phyloP scores from a whole-genome alignment of 2,113 vertebrate species.

The Microtus pennsylvanicus region DNA sequence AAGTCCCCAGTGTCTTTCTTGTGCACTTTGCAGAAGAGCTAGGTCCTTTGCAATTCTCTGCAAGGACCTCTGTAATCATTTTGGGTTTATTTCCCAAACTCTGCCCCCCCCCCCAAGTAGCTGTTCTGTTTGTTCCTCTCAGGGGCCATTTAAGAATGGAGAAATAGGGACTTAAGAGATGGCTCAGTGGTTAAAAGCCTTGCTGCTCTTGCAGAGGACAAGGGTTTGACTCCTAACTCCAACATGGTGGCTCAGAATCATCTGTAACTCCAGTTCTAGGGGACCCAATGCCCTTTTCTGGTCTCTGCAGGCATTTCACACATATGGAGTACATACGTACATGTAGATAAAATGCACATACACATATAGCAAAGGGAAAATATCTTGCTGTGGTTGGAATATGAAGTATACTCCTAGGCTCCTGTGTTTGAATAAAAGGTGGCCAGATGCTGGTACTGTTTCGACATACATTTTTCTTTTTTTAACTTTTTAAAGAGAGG shows the following conservation, averaged over 20 bases:
- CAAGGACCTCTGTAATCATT: neutral
- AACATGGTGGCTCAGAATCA: neutral
- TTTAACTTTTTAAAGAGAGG: neutral
- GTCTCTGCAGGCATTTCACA: neutral
- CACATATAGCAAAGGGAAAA: neutral
- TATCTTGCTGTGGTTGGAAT: neutral
- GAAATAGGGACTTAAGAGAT: neutral
- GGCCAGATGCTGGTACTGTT: neutral
- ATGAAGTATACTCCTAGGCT: neutral
- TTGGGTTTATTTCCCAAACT: neutral
- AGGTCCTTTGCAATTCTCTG: neutral
- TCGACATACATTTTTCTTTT: neutral
- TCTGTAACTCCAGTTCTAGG: no score
- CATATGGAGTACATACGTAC: neutral
- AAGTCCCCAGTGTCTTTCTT: neutral
- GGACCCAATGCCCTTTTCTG: neutral
- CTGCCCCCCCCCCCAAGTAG: neutral
- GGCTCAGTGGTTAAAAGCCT: neutral
- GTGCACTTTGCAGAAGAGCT: neutral
- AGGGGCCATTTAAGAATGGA: neutral
- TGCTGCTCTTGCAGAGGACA: neutral
- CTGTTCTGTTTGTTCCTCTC: neutral
- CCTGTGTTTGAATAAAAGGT: neutral
- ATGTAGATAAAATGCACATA: no score
- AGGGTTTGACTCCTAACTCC: no score